A percentile compares a stretch with the other conserved stretches of the same genome.
phyloP scores from a whole-genome alignment of 2,888 invertebrate genomes.

The Drosophila stalkeri region DNA sequence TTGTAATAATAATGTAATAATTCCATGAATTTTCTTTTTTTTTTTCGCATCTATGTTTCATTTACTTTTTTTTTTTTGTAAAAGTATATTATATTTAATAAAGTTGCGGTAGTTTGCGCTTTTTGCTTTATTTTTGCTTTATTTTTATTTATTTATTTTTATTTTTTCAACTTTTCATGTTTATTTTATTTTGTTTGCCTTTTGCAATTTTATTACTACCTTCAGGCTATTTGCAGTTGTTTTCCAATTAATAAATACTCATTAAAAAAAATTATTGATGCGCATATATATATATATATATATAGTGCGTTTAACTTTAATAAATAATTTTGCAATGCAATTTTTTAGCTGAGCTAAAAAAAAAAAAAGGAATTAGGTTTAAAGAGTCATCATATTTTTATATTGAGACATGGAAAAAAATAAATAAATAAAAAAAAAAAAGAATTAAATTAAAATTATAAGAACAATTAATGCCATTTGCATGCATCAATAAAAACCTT shows the following conservation, averaged over 20 bases:
- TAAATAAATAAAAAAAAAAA: background rate
- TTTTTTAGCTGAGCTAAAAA: background rate
- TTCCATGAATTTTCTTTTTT: too few relatives aligned
- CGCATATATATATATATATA: background rate
- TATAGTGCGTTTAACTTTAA: background rate
- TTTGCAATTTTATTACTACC: background rate
- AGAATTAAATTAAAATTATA: background rate
- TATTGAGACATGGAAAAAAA: background rate
- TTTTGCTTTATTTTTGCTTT: background rate
- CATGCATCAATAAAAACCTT: constrained; percentile 23
- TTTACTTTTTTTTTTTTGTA: background rate
- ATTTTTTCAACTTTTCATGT: background rate
- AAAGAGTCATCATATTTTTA: background rate
- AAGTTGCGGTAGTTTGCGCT: background rate
- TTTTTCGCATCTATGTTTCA: background rate
- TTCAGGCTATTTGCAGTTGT: background rate
- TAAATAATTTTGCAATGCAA: background rate
- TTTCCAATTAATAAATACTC: constrained; percentile 1
- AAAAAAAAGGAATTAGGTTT: background rate
- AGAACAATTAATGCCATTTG: background rate
- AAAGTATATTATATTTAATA: background rate
- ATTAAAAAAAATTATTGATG: background rate
- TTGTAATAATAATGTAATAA: too few relatives aligned
- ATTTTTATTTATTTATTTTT: too few relatives aligned
- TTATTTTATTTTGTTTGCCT: background rate